Percentiles rank a stretch among this genome's conserved stretches.
phyloP scores from a whole-genome alignment of 2,113 vertebrate genomes.

The Eptatretus burgeri region DNA sequence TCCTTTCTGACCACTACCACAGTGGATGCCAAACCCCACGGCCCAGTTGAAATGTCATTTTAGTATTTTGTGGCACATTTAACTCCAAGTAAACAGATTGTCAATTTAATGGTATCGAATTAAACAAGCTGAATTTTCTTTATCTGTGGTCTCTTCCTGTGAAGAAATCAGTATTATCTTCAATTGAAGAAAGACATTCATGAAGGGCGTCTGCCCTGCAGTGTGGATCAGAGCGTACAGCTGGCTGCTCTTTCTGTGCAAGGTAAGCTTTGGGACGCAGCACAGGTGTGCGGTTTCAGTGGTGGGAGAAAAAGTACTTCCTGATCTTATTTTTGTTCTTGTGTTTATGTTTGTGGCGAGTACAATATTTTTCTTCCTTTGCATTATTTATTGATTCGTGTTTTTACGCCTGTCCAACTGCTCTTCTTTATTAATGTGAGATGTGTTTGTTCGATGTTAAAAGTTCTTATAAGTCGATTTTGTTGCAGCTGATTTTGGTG shows the following conservation, averaged over 20 bases:
- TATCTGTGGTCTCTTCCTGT: neutral
- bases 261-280: conserved; percentile 22
- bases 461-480: conserved; percentile 11
- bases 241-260: conserved; percentile 71
- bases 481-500: conserved; percentile 54
- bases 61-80: neutral
- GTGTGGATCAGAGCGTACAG: conserved; percentile 48
- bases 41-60: neutral
- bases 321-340: too few relatives aligned
- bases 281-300: neutral
- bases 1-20: neutral
- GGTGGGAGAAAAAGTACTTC: neutral
- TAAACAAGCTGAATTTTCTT: too few relatives aligned
- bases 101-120: too few relatives aligned
- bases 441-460: neutral
- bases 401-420: neutral
- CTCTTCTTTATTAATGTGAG: neutral
- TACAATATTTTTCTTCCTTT: too few relatives aligned
- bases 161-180: conserved; percentile 84
- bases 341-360: too few relatives aligned
- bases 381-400: too few relatives aligned
- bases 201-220: conserved; percentile 41
- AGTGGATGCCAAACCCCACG: neutral
- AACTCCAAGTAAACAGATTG: neutral
- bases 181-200: conserved; percentile 85